Base-by-base conservation (phyloP, 2,113 vertebrate species). In the Synchiropus splendidus region DNA sequence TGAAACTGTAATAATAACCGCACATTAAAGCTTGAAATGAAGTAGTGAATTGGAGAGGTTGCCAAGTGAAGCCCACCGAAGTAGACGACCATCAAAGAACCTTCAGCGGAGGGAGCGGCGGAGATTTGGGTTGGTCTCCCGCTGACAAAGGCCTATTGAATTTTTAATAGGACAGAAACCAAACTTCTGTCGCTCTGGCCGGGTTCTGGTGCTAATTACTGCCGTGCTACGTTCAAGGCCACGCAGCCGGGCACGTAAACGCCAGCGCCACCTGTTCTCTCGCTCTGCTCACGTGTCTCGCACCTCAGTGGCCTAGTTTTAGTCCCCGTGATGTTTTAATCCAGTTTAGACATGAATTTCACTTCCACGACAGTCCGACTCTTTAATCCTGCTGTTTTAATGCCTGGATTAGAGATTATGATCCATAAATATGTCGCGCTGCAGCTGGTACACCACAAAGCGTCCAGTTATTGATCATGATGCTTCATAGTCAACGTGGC, bases 181-280 rank as follows among this genome's bases (percentile, higher is more conserved):
- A 64, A 67, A 78, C 68, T 69, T 74, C 59, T 78, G 72, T 78
- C 32, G 51, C 56, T 48, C 46, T 79, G 75, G 69, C 80, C 80
- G 77, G 78, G 64, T 82, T 84, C 67, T 57, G 56, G 31, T 57
- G 56, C 67, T 79, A 79, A 82, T 83, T 80, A 76, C 67, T 64
- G 65, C 50, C 61, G 58, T 15, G 64, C 38, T 39, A 53, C 59
- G 45, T 70, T 75, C 53, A 64, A 60, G 63, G 62, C 14, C 40
- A 38, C 59, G 48, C 51, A 39, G 18, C 33, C 40, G 39, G 61
- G 48, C 51, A 39, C 18, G 49, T 47, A 63, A 78, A 70, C 38
- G 68, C 46, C 36, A 8, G 36, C 41, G 51, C 58, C 64, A 82
- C 75, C 76, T 82, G 77, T 79, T 82, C 64, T 46, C 32, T 2